phyloP scores from a whole-genome alignment of 2,888 invertebrate species.

The Nebria salina region DNA sequence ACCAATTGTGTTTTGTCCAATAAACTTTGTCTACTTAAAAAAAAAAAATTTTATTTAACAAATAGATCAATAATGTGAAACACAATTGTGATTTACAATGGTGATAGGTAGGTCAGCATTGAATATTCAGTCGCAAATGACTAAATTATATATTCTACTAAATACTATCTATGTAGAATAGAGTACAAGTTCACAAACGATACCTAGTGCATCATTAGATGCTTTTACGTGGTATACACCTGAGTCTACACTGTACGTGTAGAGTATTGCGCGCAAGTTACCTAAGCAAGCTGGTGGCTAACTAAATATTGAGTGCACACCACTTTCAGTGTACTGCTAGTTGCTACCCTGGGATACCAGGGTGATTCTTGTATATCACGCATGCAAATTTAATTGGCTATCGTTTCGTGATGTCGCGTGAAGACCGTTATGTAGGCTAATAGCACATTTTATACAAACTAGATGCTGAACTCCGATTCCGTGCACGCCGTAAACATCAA shows the following conservation, averaged over 20 bases:
- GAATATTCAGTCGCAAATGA: background rate
- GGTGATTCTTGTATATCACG: constrained; percentile 38
- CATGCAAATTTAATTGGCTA: constrained; percentile 45
- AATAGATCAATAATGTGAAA: no score
- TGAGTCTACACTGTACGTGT: background rate
- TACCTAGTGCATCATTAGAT: background rate
- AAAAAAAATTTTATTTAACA: no score
- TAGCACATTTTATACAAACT: constrained; percentile 47
- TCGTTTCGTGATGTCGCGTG: constrained; percentile 38
- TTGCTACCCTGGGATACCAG: background rate
- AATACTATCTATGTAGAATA: background rate
- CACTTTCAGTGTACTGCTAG: background rate
- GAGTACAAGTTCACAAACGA: background rate
- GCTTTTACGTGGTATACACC: background rate
- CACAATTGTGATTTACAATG: no score
- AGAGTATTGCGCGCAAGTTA: background rate
- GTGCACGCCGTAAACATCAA: background rate
- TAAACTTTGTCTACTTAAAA: no score
- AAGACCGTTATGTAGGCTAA: constrained; percentile 39
- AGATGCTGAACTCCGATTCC: constrained; percentile 34
- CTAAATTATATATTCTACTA: background rate
- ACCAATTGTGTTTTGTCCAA: no score
- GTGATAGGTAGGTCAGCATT: background rate
- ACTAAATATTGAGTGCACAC: constrained; percentile 7
- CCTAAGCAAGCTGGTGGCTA: background rate